Base-by-base conservation (phyloP, 2,113 vertebrate species). In the Cephalopterus ornatus region DNA sequence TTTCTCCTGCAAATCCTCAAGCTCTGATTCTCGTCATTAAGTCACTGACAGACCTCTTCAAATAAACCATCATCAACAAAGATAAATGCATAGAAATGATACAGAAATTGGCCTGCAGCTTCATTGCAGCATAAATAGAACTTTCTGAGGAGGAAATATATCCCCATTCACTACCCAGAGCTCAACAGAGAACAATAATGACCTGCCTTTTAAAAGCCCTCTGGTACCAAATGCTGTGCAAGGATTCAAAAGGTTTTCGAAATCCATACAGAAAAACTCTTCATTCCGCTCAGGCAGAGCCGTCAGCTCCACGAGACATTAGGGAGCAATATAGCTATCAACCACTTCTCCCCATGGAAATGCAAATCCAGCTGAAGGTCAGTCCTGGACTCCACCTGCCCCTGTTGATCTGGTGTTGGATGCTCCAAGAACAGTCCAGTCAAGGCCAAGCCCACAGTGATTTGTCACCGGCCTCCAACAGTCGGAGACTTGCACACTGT, bases 1-100 rank as follows among this genome's bases (percentile, higher is more conserved):
- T 84, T 89, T 84, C 72, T 70, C 41, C 89, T 52, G 79, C 86
- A 95, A 96, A 92, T 89, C 83, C 94, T 93, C 61, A 88, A 94
- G 92, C 88, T 88, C 75, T 62, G 83, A 94, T 93, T 83, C 88
- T 97, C 91, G 63, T 93, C 94, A 93, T 95, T 88, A 92, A 95
- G 92, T 91, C 91, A 55, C 63, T 94, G 92, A 93, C 61, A 94
- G 85, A 47, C 72, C 68, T 67, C 92, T 89, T 78, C 85, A 92
- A 85, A 83, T 75, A 94, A 95, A 92, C 67, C 47, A n/a, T 67
- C 88, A 76, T 68, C 95, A 85, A 75, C 77, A 85, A n/a, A 95
- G 92, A 70, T 63, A 93, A 96, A 92, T 59, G 88, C 76, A 70
- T 41, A 83, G 83, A 88, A 94, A 88, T 24, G 12, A 88, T 76